Percentiles rank a stretch among this genome's conserved stretches.
Conservation (phyloP, 1,140 invertebrate species). For the Globodera rostochiensis region DNA sequence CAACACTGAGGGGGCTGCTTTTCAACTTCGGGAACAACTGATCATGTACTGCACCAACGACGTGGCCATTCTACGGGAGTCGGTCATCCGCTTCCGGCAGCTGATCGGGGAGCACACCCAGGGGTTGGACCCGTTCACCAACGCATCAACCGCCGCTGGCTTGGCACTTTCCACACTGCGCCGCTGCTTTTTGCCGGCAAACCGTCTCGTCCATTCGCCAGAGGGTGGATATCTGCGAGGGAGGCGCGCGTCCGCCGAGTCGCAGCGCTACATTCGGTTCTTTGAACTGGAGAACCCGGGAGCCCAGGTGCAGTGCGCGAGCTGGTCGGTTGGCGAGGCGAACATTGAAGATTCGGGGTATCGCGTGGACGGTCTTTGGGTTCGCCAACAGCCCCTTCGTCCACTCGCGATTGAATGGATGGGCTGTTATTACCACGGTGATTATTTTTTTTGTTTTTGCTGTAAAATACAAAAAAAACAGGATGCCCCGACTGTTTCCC, state of each 20-base stretch:
- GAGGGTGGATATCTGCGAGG: conserved; percentile 24
- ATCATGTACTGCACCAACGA: not conserved
- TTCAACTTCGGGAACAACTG: not conserved
- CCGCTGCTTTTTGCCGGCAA: conserved; percentile 5
- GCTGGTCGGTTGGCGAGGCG: conserved; percentile 21
- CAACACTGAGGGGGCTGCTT: not conserved
- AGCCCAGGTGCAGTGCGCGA: conserved; percentile 3
- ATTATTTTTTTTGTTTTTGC: not conserved
- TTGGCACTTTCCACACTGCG: conserved; percentile 1
- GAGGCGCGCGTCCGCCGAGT: not conserved
- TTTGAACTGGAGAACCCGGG: conserved; percentile 7
- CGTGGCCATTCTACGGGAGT: conserved; percentile 14
- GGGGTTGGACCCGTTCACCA: not conserved
- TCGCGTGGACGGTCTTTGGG: conserved; percentile 7
- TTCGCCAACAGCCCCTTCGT: not conserved
- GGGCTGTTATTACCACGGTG: conserved; percentile 23
- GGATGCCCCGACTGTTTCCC: conserved; percentile 18
- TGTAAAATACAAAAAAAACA: not conserved
- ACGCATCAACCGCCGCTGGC: conserved; percentile 7
- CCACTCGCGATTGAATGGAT: conserved; percentile 24
- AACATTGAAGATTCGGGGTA: conserved; percentile 12
- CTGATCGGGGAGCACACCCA: conserved; percentile 5
- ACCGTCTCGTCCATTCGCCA: not conserved
- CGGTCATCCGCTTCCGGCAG: not conserved
- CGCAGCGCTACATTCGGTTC: conserved; percentile 5